Evolutionary conservation across 2,888 invertebrate species (phyloP), one percentile per base, ranked within the genome.

Genomic region (Apocheima hispidaria): DNA sequence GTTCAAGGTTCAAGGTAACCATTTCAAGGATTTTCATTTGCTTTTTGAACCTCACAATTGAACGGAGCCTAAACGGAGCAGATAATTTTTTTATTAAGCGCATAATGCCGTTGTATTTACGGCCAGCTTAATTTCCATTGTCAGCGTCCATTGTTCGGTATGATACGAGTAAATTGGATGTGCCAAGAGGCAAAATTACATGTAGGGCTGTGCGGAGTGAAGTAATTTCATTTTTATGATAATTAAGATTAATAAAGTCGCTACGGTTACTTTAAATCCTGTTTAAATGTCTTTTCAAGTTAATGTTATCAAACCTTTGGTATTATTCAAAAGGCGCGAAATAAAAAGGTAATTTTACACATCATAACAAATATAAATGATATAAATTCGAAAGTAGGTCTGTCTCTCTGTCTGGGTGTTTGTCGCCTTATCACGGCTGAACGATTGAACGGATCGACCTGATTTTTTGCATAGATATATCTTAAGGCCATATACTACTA

Each of bases 111-210:
- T 70, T 73, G 66, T 72, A 71, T 73, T 71, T 72, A 71, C 66
- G 67, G 66, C 69, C 70, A 75, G 48, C 60, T 73, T 69, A 72
- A 65, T 69, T 66, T 70, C 71, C 69, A 77, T 77, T 77, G 74
- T 78, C 71, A 72, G 66, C 70, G 66, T 72, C 60, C 74, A 79
- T 81, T 79, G 81, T 82, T 70, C 69, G 73, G 73, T 74, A 79
- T 79, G 74, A 78, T 72, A 70, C 72, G 70, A 71, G 72, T 73
- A 84, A 84, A 84, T 84, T 84, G 84, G 75, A 83, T 83, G 70
- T 80, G 81, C 75, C 76, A 78, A 66, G 73, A 71, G 69, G 69
- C 46, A 28, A 56, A 61, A 61, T 61, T 61, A 55, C 23, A 46
- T 40, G 14, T 62, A 56, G 56, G 61, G 56, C 36, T 62, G 61